Base-by-base conservation (phyloP, 1,140 invertebrate species). In the Anastrepha ludens region DNA sequence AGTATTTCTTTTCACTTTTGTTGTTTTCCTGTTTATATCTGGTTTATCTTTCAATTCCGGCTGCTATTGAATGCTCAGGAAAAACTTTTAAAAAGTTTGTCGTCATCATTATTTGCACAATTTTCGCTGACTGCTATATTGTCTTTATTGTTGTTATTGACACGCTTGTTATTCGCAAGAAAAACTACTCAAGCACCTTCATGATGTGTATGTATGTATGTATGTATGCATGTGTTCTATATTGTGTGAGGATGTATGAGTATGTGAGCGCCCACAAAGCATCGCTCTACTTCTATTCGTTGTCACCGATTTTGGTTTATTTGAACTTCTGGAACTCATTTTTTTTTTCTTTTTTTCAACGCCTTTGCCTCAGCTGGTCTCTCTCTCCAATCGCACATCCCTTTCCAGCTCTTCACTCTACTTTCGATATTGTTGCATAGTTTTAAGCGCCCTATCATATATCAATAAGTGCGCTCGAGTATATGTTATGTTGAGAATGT, bases 121-220 rank as follows among this genome's bases (percentile, higher is more conserved):
- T n/a, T 87, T 39, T 58, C 50, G 86, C 64, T 65, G 64, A 58
- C 44, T 20, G 8, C 11, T 55, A 3, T 86, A 55, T 15, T 55
- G 86, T 87, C 20, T 20, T 86, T 41, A 60, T 86, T 86, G 86
- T 86, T 67, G 86, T 87, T 67, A 60, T 86, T 60, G 64, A 50
- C 62, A 17, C n/a, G 39, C 39, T 87, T 67, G 86, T 67, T 92
- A 91, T 92, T 2, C 17, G 47, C 11, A 70, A 59, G 20, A 67
- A 29, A 29, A 29, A 29, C 29, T 29, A 29, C 29, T 29, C 29
- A 29, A 29, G 29, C 29, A 29, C 29, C 29, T 29, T 29, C 50
- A 70, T 20, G n/a, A n/a, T n/a, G n/a, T n/a, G n/a, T n/a, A n/a
- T n/a, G 2, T 62, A 70, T 20, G 65, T 60, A 64, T 8, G 44